Evolutionary conservation across 2,888 invertebrate genomes (phyloP), one percentile per base, ranked within the genome.

Genomic region (Melipona bicolor): DNA sequence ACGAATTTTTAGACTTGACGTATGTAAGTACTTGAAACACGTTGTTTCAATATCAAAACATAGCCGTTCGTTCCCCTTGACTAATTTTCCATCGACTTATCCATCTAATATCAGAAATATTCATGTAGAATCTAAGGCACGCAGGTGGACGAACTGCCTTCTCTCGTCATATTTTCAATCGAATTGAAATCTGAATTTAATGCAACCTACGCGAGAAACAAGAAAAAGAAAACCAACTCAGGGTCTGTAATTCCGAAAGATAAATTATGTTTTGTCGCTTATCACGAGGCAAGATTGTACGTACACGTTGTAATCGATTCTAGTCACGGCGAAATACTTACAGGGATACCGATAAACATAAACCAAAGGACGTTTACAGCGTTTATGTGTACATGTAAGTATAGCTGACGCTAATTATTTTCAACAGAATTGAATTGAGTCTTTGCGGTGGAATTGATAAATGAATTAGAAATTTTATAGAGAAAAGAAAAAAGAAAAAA

Each of bases 321-420:
- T 84, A 84, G 83, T 84, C 83, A 84, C 56, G 77, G n/a, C 36
- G 43, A 77, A 27, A 70, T 59, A 67, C 54, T 69, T 77, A 77
- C n/a, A 32, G 52, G 49, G 52, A 52, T 68, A 73, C 56, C 56
- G 32, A 67, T 43, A 70, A 70, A 24, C 74, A 62, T 52, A 56
- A 77, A 75, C 77, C 81, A 81, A 77, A 84, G 65, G 62, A 67
- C 54, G 54, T 68, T 67, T 15, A n/a, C n/a, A 21, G 56, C 21
- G 62, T 76, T 72, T 61, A 49, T 76, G n/a, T 36, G 24, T 54
- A 62, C 27, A 68, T n/a, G 67, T 54, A 70, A 72, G 50, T 77
- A 56, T 77, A 72, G 43, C 27, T n/a, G 71, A 68, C 59, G n/a
- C 52, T 36, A 62, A 72, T 78, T 67, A 76, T 72, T 71, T 75